Base-by-base conservation (phyloP, 2,797 vertebrate species). In the Sebastes steindachneri region DNA sequence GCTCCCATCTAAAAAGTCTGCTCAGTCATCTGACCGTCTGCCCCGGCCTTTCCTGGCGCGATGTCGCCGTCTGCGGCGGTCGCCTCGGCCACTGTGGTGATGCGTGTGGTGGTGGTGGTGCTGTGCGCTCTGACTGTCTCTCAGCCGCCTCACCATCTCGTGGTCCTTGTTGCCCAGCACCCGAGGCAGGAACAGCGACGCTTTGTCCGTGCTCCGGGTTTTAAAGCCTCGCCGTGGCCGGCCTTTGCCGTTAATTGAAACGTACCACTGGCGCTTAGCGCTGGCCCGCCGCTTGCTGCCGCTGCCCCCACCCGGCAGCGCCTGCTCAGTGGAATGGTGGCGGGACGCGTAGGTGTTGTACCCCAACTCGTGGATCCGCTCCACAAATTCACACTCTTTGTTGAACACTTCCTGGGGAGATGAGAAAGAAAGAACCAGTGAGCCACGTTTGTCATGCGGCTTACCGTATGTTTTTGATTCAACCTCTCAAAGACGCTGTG, bases 331-430 rank as follows among this genome's bases (percentile, higher is more conserved):
- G 41, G 95, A 95, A 89, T 98, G 97, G 86, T 96, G 95, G 7
- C 97, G 96, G 1, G 98, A 99, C 0, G 98, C 97, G 0, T 99
- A 99, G 0, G 98, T 99, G 93, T 99, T 99, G 85, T 99, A 99
- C 7, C 98, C 98, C 81, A 99, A 68, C 83, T 99, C 98, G 0
- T 99, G 98, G 88, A 99, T 98, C 54, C 98, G 95, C 94, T 99
- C 98, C 90, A 99, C 96, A 1, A 99, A 99, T 94, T 99, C 97
- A n/a, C 98, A 99, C 86, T 99, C 98, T 0, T 95, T 91, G 17
- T 95, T 98, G 86, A 98, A 99, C 54, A 72, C 95, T 79, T 98
- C 98, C 98, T 99, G 90, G 2, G 59, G 83, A 80, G 64, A 78
- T 28, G 55, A 91, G 48, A 65, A 35, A 25, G 33, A 60, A 57